Base-by-base conservation (phyloP, 2,113 vertebrate species). In the Psammodynastes pulverulentus region DNA sequence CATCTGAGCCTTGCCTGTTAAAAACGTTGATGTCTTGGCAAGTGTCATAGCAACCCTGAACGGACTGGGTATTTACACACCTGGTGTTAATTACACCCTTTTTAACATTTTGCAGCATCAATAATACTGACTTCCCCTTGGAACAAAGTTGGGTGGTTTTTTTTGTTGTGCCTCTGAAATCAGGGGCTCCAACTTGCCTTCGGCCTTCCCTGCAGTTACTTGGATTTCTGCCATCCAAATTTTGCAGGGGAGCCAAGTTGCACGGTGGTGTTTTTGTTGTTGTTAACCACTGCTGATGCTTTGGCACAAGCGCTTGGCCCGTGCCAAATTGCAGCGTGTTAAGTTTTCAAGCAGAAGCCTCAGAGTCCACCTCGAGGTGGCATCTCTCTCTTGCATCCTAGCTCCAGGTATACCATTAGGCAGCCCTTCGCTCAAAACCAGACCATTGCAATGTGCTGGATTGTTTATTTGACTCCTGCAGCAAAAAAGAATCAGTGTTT, bases 61-160 rank as follows among this genome's bases (percentile, higher is more conserved):
- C 24, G 19, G 72, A 51, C 86, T 15, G 43, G n/a, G 72, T 5
- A 52, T 48, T 67, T 6, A 79, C 67, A 93, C 48, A 90, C 52
- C 72, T 92, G 88, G 54, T 92, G 79, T 23, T 89, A 86, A 89
- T 92, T 92, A 48, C 5, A 49, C 43, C 72, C 39, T 87, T 90
- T 67, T 49, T 3, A 26, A 87, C 34, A 84, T 88, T 88, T 26
- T 45, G 51, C 29, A 56, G 23, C 62, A 79, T 84, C 9, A 51
- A 34, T 84, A 93, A 84, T 88, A 88, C 29, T 17, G 43, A 79
- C 46, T 29, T 87, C 43, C 54, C 13, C 1, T 62, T 90, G 12
- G 15, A 8, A 84, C 13, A 45, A 72, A 90, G 45, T 24, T 49
- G 89, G 1, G 1, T 54, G n/a, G n/a, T 54, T 45, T 53, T 24